Evolutionary conservation across 2,113 vertebrate genomes (phyloP).

Genomic region (Nanorana parkeri): DNA sequence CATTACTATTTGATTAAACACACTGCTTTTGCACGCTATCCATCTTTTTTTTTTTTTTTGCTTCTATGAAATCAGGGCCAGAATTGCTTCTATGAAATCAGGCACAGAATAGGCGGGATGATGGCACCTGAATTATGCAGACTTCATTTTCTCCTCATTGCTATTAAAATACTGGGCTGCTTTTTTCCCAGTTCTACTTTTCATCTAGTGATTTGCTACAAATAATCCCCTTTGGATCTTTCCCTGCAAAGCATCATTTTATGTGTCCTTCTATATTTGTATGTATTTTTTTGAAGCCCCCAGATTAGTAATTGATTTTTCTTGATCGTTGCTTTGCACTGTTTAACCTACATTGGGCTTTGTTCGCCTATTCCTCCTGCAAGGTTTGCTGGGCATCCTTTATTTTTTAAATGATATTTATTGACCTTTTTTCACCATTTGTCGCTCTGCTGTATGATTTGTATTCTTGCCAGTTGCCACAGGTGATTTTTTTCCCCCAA

Average conservation of each 20-base stretch:
- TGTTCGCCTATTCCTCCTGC: constrained; percentile 6
- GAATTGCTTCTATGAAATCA: constrained; percentile 64
- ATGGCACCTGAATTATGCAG: constrained; percentile 66
- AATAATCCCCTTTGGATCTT: constrained; percentile 49
- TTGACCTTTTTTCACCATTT: no score
- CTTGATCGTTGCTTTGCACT: background rate
- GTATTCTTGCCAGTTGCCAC: no score
- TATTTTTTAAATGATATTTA: no score
- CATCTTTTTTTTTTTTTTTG: constrained; percentile 51
- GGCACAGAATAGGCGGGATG: constrained; percentile 62
- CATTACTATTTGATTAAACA: constrained; percentile 70
- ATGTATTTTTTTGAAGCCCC: constrained; percentile 18
- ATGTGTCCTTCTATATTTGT: constrained; percentile 6
- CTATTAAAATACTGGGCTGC: constrained; percentile 61
- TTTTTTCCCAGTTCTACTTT: constrained; percentile 61
- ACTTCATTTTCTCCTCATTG: constrained; percentile 63
- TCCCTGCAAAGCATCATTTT: constrained; percentile 31
- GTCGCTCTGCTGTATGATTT: no score
- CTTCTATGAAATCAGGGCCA: constrained; percentile 63
- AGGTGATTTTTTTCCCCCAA: no score
- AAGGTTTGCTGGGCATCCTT: background rate
- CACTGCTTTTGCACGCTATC: constrained; percentile 62
- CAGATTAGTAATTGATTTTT: constrained; percentile 39
- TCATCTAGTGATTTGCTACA: constrained; percentile 56
- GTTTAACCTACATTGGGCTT: no score